phyloP scores from a whole-genome alignment of 2,113 vertebrate genomes.

The Amblyopsis rosae region DNA sequence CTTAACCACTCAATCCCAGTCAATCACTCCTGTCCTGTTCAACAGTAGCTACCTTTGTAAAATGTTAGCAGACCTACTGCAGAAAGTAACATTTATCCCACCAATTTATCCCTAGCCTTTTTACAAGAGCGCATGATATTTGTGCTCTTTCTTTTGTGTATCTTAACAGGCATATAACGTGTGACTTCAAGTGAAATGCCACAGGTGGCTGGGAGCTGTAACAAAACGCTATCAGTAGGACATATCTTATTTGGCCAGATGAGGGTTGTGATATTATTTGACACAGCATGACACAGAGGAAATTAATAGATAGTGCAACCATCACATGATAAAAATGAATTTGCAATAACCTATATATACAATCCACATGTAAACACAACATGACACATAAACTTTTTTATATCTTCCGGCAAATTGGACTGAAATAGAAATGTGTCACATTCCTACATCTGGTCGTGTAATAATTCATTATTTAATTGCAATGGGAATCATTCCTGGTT shows the following conservation, averaged over 20 bases:
- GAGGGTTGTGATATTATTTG: constrained; percentile 61
- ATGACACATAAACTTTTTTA: constrained; percentile 83
- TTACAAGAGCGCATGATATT: not conserved
- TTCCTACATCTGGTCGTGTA: constrained; percentile 87
- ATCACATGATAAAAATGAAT: constrained; percentile 37
- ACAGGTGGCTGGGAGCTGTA: constrained; percentile 67
- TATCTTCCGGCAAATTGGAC: constrained; percentile 92
- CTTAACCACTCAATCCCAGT: no score
- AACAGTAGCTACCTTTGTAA: no score
- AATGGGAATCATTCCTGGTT: constrained; percentile 82
- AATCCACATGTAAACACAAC: constrained; percentile 75
- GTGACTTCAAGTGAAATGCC: constrained; percentile 50
- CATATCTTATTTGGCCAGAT: constrained; percentile 47
- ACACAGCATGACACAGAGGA: constrained; percentile 60
- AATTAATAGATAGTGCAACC: constrained; percentile 84
- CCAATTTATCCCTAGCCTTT: not conserved
- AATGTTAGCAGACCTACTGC: no score
- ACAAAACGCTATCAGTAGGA: constrained; percentile 58
- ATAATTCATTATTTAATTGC: constrained; percentile 90
- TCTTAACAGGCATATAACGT: not conserved
- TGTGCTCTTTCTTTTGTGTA: not conserved
- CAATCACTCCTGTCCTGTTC: no score
- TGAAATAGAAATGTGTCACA: constrained; percentile 85
- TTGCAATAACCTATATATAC: constrained; percentile 44
- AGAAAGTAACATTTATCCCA: no score